Conservation (phyloP, 2,113 vertebrate species). For the Heloderma charlesbogerti region DNA sequence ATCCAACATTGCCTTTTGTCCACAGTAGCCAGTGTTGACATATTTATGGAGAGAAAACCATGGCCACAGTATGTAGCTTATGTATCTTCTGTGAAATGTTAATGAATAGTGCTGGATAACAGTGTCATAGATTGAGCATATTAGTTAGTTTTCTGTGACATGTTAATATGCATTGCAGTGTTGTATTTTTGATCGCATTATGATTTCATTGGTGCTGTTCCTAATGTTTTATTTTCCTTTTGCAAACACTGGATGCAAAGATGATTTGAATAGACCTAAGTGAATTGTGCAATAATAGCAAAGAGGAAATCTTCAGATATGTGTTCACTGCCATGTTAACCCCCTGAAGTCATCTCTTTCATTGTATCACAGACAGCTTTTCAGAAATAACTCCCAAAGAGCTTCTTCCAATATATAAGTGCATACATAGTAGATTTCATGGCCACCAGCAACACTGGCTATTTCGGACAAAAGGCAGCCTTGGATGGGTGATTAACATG, state of each 20-base stretch:
- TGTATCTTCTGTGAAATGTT: not conserved
- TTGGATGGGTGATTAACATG: not conserved
- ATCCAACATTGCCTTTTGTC: not conserved
- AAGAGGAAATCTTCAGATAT: not conserved
- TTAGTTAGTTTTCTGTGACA: not conserved
- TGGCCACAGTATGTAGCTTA: not conserved
- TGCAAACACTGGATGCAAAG: not conserved
- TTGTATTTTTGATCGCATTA: not conserved
- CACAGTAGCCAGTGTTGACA: not conserved
- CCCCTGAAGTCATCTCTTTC: not conserved
- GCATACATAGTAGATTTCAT: not conserved
- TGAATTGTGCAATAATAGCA: not conserved
- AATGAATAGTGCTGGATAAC: not conserved
- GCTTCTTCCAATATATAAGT: not conserved
- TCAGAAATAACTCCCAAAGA: conserved; percentile 1
- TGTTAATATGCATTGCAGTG: not conserved
- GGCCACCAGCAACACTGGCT: not conserved
- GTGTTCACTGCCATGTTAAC: not conserved
- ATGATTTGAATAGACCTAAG: not conserved
- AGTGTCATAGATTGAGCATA: not conserved
- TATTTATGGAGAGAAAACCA: not conserved
- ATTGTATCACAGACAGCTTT: not conserved
- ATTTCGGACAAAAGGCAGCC: not conserved
- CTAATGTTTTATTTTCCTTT: not conserved
- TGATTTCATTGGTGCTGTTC: not conserved